Evolutionary conservation across 2,113 vertebrate genomes (phyloP).

Genomic region (Myiozetetes cayanensis): DNA sequence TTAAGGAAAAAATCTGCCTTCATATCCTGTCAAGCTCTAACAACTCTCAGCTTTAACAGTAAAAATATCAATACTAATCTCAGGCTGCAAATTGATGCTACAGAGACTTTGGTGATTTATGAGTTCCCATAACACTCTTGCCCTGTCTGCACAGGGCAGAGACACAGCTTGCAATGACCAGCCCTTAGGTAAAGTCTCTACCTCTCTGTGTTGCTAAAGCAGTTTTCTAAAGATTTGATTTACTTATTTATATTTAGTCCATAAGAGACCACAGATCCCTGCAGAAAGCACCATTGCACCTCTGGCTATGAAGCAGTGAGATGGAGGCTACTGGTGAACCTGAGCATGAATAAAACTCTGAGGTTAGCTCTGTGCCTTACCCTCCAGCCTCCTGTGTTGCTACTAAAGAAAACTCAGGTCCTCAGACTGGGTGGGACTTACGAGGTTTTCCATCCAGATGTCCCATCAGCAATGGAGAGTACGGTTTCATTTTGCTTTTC

Average conservation of each 20-base stretch:
- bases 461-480: neutral
- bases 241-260: neutral
- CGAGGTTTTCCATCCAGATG: neutral
- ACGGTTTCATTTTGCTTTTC: neutral
- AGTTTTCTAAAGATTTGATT: neutral
- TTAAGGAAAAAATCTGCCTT: neutral
- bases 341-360: neutral
- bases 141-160: neutral
- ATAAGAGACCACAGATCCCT: neutral
- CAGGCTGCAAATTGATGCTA: neutral
- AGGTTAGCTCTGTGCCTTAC: neutral
- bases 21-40: neutral
- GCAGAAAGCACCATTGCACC: neutral
- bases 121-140: neutral
- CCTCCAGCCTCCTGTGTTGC: neutral
- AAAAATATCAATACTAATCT: conserved; percentile 39
- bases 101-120: neutral
- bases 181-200: neutral
- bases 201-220: neutral
- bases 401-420: neutral
- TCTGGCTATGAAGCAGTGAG: too few species aligned
- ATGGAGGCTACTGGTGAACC: neutral
- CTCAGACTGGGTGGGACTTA: neutral
- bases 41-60: neutral
- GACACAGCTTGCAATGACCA: neutral